Evolutionary conservation across 2,113 vertebrate genomes (phyloP).

Genomic region (Pteropus alecto): DNA sequence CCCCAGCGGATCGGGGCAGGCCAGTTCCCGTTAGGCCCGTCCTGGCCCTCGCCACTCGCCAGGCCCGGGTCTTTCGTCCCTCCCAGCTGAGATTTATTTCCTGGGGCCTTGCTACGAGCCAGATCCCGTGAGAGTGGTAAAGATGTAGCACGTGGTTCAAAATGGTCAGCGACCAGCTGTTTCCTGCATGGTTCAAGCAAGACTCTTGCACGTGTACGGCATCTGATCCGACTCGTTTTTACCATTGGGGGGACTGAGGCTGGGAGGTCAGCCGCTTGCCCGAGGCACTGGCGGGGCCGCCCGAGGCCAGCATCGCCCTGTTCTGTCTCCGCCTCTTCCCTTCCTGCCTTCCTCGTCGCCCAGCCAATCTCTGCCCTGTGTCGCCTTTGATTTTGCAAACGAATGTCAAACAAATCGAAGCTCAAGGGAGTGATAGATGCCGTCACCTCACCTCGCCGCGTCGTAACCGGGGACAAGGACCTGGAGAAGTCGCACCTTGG

Average conservation of each 20-base stretch:
- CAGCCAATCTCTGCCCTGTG: no score
- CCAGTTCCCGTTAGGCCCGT: accelerated
- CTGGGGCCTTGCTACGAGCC: accelerated
- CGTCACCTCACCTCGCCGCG: constrained; percentile 68
- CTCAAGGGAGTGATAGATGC: neutral
- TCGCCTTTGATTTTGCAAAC: neutral
- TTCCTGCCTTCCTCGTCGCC: neutral
- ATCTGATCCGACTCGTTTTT: accelerated
- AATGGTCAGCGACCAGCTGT: neutral
- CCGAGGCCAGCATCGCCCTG: accelerated
- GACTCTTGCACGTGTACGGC: accelerated
- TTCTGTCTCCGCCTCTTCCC: neutral
- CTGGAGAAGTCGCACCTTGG: constrained; percentile 21
- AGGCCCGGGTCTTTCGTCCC: no score
- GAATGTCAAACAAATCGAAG: neutral
- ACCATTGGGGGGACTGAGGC: neutral
- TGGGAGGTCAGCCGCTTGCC: neutral
- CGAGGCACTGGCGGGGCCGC: no score
- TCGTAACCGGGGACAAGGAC: neutral
- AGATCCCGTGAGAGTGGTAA: accelerated
- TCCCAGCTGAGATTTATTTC: no score
- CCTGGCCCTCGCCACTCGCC: accelerated
- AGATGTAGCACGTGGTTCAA: accelerated
- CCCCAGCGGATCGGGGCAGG: accelerated
- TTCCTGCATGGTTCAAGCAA: accelerated